A percentile compares a stretch with the other conserved stretches of the same genome.
These are phyloP conservation scores for Cheilosia pagana DNA, from an alignment of 2,888 invertebrate species.

Conservation along the genomic window DNA sequence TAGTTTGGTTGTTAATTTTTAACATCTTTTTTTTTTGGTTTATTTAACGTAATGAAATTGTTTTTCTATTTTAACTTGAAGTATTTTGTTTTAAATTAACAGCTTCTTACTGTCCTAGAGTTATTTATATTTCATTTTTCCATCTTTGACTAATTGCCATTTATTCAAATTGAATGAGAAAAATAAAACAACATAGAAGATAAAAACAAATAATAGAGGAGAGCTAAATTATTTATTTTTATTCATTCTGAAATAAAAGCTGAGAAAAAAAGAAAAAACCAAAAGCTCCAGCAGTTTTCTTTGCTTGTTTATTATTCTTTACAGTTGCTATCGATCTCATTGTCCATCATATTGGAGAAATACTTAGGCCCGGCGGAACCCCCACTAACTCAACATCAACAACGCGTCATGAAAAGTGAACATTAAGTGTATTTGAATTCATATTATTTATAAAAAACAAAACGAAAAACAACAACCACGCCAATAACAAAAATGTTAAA, in stretches of 20 bases:
- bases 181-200: conserved; percentile 29
- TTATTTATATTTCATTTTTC: conserved; percentile 56
- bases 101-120: conserved; percentile 55
- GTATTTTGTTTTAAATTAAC: conserved; percentile 51
- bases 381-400: conserved; percentile 84
- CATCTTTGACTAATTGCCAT: conserved; percentile 57
- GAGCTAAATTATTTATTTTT: conserved; percentile 16
- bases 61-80: conserved; percentile 29
- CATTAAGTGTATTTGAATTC: conserved; percentile 45
- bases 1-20: conserved; percentile 76
- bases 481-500: background rate
- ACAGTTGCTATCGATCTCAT: conserved; percentile 99
- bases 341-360: conserved; percentile 99
- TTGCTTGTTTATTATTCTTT: conserved; percentile 85
- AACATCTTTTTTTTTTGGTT: conserved; percentile 34
- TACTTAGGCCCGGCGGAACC: conserved; percentile 88
- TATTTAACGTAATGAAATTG: conserved; percentile 23
- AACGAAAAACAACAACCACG: conserved; percentile 13
- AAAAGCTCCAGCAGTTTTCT: conserved; percentile 76
- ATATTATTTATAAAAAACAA: conserved; percentile 24
- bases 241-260: conserved; percentile 51
- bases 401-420: conserved; percentile 77
- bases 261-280: conserved; percentile 70
- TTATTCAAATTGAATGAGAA: conserved; percentile 18
- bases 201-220: conserved; percentile 20